Percentiles rank a stretch among this genome's conserved stretches.
Conservation (phyloP, 2,888 invertebrate genomes). For the Oxyteleia sp. region DNA sequence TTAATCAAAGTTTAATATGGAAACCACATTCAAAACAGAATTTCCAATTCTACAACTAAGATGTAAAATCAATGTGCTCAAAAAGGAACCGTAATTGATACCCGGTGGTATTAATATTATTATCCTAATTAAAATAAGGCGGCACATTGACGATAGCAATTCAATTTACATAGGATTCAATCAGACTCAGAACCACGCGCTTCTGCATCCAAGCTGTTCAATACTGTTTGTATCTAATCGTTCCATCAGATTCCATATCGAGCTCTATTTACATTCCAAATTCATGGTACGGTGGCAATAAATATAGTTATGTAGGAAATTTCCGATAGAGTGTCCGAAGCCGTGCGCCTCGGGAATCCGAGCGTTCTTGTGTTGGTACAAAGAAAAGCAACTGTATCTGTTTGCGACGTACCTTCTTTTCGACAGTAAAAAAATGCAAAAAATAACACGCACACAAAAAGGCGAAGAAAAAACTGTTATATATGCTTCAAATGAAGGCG, state of each 20-base stretch:
- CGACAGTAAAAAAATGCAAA: conserved; percentile 29
- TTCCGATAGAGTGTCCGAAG: conserved; percentile 68
- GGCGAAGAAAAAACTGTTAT: conserved; percentile 35
- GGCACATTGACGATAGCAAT: conserved; percentile 47
- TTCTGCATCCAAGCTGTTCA: conserved; percentile 65
- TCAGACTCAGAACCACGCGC: conserved; percentile 54
- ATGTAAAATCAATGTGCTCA: conserved; percentile 25
- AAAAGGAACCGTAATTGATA: conserved; percentile 50
- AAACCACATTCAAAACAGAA: neutral
- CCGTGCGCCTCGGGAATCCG: conserved; percentile 55
- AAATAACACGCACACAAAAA: conserved; percentile 34
- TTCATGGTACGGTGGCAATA: conserved; percentile 71
- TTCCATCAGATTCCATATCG: conserved; percentile 72
- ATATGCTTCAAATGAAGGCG: conserved; percentile 57
- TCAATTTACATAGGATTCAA: conserved; percentile 73
- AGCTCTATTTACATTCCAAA: conserved; percentile 72
- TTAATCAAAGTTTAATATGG: no score
- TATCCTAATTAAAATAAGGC: conserved; percentile 70
- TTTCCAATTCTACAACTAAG: neutral
- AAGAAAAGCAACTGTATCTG: conserved; percentile 64
- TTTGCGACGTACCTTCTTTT: conserved; percentile 55
- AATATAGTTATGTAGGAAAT: conserved; percentile 72
- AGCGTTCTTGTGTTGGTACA: conserved; percentile 41
- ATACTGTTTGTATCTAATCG: conserved; percentile 74
- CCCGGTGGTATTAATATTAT: conserved; percentile 54